Evolutionary conservation across 2,797 vertebrate species (phyloP).

Genomic region (Bufotes viridis): DNA sequence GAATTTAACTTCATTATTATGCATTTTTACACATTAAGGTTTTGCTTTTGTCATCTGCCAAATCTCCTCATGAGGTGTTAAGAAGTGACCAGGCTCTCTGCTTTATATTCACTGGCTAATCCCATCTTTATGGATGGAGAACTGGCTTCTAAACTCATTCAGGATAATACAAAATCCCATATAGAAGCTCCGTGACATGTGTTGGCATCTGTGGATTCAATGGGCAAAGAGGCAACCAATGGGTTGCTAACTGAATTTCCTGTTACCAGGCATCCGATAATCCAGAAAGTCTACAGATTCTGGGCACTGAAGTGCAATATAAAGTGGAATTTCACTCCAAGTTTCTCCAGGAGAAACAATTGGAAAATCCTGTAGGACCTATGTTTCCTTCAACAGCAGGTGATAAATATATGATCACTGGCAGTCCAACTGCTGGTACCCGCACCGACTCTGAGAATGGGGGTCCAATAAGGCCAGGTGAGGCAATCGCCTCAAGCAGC

Average conservation of each 20-base stretch:
- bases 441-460: no score
- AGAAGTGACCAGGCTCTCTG: slow-evolving; percentile 79
- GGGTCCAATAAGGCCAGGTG: no score
- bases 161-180: slow-evolving; percentile 10
- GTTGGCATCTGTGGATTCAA: neutral
- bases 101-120: slow-evolving; percentile 70
- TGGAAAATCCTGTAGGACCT: no score
- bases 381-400: no score
- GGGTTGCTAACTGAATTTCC: neutral
- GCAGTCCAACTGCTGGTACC: no score
- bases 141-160: slow-evolving; percentile 66
- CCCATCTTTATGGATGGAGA: slow-evolving; percentile 69
- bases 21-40: slow-evolving; percentile 74
- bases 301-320: no score
- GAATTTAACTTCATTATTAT: slow-evolving; percentile 71
- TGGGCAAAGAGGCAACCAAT: neutral
- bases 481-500: no score
- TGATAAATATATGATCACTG: no score
- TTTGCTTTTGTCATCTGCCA: slow-evolving; percentile 72
- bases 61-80: slow-evolving; percentile 72
- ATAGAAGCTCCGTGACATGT: slow-evolving; percentile 3
- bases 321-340: no score
- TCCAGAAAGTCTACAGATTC: no score
- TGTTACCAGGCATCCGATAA: no score
- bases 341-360: no score